Conservation (phyloP, 2,113 vertebrate genomes). For the Plotosus lineatus region DNA sequence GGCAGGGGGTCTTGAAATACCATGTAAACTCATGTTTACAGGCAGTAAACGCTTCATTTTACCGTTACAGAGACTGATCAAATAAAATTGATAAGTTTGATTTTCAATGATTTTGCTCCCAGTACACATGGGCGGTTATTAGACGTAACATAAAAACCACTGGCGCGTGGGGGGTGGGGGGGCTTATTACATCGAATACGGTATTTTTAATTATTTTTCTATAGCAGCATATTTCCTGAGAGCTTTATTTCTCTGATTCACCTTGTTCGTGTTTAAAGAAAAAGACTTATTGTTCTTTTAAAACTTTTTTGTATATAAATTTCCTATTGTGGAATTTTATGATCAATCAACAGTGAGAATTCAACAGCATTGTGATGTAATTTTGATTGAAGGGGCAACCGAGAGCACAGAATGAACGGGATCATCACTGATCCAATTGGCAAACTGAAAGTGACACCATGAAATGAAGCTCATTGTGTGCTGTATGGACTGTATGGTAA, state of each 20-base stretch:
- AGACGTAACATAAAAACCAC: too few species aligned
- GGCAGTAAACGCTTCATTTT: too few species aligned
- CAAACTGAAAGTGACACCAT: conserved; percentile 61
- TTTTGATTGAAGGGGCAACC: too few species aligned
- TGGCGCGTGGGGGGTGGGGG: too few species aligned
- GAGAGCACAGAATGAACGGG: too few species aligned
- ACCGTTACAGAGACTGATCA: too few species aligned
- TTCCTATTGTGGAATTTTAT: background rate
- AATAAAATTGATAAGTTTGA: too few species aligned
- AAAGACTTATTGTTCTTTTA: background rate
- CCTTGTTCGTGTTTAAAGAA: background rate
- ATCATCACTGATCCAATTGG: conserved; percentile 53
- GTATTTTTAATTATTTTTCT: background rate
- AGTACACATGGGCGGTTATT: too few species aligned
- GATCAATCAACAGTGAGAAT: background rate
- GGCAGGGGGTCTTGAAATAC: too few species aligned
- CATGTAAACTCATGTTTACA: too few species aligned
- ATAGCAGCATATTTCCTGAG: background rate
- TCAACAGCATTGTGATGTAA: background rate
- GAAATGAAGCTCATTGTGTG: conserved; percentile 61
- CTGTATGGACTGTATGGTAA: conserved; percentile 55
- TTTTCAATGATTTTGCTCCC: too few species aligned
- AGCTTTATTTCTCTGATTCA: background rate
- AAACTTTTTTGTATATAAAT: background rate
- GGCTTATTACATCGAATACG: too few species aligned